Percentiles rank a stretch among this genome's conserved stretches.
Evolutionary conservation across 2,113 vertebrate genomes (phyloP).

Genomic region (Nanorana parkeri): DNA sequence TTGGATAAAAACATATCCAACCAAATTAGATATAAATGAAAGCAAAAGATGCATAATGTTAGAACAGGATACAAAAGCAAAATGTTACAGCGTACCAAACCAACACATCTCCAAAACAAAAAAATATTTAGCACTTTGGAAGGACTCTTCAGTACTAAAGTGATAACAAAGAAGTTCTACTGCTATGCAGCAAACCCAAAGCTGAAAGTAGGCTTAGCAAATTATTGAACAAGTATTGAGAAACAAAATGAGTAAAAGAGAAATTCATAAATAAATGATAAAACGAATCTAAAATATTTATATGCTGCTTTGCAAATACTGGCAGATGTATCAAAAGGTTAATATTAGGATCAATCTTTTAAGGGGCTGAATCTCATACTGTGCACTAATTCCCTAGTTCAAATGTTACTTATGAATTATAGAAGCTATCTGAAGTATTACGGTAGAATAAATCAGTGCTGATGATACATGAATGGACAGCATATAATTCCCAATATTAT

Average conservation of each 20-base stretch:
- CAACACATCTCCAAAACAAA: too few relatives aligned
- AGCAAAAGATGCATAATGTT: too few relatives aligned
- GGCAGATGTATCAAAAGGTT: conserved; percentile 21
- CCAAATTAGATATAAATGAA: too few relatives aligned
- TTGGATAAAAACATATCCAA: too few relatives aligned
- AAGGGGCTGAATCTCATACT: conserved; percentile 6
- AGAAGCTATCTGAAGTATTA: conserved; percentile 20
- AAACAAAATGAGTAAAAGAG: conserved; percentile 3
- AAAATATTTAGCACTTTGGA: too few relatives aligned
- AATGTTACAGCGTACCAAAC: too few relatives aligned
- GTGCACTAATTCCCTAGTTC: conserved; percentile 2
- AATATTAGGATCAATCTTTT: conserved; percentile 3
- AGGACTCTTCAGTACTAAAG: too few relatives aligned
- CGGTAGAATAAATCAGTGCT: neutral
- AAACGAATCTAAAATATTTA: conserved; percentile 29
- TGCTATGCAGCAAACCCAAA: neutral
- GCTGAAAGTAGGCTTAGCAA: neutral
- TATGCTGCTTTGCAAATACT: neutral
- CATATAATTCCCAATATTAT: too few relatives aligned
- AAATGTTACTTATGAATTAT: conserved; percentile 37
- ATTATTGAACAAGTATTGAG: neutral
- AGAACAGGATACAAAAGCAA: too few relatives aligned
- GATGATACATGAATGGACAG: too few relatives aligned
- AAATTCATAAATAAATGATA: conserved; percentile 12
- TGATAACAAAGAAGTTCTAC: too few relatives aligned